phyloP scores from a whole-genome alignment of 1,140 invertebrate species.

The Ruditapes philippinarum region DNA sequence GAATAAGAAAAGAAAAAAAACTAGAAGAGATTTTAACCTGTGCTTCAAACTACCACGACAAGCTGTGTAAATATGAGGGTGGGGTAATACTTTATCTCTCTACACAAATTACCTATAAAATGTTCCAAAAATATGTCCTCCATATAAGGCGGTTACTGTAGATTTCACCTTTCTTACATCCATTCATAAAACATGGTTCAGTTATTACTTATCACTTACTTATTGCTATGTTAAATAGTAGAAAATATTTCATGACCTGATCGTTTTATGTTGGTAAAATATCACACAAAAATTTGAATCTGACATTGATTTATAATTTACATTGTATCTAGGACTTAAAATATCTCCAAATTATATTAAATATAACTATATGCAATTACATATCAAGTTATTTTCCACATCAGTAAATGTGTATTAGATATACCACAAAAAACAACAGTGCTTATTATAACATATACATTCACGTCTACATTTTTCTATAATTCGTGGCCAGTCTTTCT shows the following conservation, averaged over 20 bases:
- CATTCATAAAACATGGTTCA: background rate
- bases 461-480: background rate
- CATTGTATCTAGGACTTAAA: too few relatives aligned
- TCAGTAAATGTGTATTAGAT: slow-evolving; percentile 3
- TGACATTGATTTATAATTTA: too few relatives aligned
- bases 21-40: background rate
- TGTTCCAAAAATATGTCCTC: background rate
- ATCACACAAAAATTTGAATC: too few relatives aligned
- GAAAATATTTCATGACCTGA: too few relatives aligned
- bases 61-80: slow-evolving; percentile 25
- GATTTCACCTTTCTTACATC: background rate
- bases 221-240: too few relatives aligned
- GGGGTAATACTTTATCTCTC: background rate
- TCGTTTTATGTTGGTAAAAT: too few relatives aligned
- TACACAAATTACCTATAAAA: slow-evolving; percentile 14
- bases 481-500: background rate
- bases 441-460: background rate
- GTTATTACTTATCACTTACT: too few relatives aligned
- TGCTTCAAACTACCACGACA: slow-evolving; percentile 31
- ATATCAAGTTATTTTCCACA: background rate
- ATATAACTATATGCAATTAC: too few relatives aligned
- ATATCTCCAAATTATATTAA: too few relatives aligned
- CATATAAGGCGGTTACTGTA: background rate
- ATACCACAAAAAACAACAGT: background rate
- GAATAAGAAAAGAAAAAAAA: background rate